Evolutionary conservation across 2,113 vertebrate species (phyloP).

Genomic region (Phalacrocorax aristotelis): DNA sequence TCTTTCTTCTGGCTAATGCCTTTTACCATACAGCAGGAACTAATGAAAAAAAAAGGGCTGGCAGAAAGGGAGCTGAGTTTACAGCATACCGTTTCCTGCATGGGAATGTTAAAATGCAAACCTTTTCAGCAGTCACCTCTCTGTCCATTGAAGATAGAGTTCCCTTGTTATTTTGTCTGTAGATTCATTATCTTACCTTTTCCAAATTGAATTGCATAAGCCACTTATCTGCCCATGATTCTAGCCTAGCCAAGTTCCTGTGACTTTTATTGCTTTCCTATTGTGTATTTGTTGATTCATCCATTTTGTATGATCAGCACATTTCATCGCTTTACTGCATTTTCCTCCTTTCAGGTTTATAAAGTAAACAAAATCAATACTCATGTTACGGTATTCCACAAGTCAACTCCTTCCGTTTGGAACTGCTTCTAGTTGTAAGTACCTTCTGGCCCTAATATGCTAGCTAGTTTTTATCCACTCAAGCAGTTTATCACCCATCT

Average conservation of each 20-base stretch:
- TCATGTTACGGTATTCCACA: not conserved
- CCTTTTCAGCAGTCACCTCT: not conserved
- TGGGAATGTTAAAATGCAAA: not conserved
- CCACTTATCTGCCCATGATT: slow-evolving; percentile 26
- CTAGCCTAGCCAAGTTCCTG: not conserved
- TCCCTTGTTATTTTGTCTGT: slow-evolving; percentile 10
- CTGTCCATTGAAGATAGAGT: not conserved
- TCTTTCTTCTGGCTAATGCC: not conserved
- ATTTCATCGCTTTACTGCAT: slow-evolving; percentile 31
- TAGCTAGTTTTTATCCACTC: slow-evolving; percentile 11
- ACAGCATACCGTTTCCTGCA: not conserved
- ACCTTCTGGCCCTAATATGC: not conserved
- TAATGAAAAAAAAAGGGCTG: not conserved
- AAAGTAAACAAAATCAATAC: slow-evolving; percentile 67
- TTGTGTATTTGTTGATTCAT: not conserved
- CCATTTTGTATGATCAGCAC: slow-evolving; percentile 24
- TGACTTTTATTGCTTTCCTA: slow-evolving; percentile 35
- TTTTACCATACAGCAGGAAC: not conserved
- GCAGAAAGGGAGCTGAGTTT: not conserved
- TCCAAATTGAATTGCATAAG: not conserved
- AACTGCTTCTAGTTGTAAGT: not conserved
- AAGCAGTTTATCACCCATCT: not conserved
- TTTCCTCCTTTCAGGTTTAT: slow-evolving; percentile 30
- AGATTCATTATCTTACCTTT: slow-evolving; percentile 33
- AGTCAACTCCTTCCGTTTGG: slow-evolving; percentile 6